Evolutionary conservation across 2,888 invertebrate genomes (phyloP), one percentile per base, ranked within the genome.

Genomic region (Volucella inanis): DNA sequence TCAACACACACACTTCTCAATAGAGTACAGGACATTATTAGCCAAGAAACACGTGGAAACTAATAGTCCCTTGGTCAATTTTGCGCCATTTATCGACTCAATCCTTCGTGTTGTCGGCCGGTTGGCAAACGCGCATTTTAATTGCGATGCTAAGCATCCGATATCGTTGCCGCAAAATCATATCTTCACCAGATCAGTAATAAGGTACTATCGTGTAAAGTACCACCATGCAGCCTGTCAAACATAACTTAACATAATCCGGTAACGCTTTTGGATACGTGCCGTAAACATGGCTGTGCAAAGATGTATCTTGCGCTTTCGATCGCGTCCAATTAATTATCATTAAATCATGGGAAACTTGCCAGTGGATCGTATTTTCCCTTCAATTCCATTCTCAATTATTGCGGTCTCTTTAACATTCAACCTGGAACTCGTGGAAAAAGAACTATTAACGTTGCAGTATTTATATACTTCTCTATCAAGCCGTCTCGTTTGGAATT

Each of bases 51-150:
- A 12, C 15, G 15, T 59, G 15, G 14, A 59, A 14, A 43, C 59
- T 11, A 59, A 59, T 12, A 59, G 59, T 59, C 18, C 43, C 11
- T 18, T 43, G n/a, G 18, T 43, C 18, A 59, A 59, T 18, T 43
- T 59, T 9, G 10, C 41, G 12, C 59, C 11, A 9, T 59, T 43
- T 11, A 43, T 18, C 15, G 41, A 43, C 15, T 43, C 31, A n/a
- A 12, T 55, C 8, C 31, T 55, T 8, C 55, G 55, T n/a, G 11
- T 59, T 41, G 41, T 18, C 14, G 43, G 41, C 43, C 41, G 59
- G 0, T 18, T 43, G 18, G 18, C 18, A 22, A 22, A 2, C 18
- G 18, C 2, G 18, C 1, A 43, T 59, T 18, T 59, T 10, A 10
- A 43, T 41, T 41, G 10, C 8, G 43, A 43, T n/a, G 43, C 43